Conservation (phyloP, 2,113 vertebrate genomes). For the Gymnorhina tibicen region DNA sequence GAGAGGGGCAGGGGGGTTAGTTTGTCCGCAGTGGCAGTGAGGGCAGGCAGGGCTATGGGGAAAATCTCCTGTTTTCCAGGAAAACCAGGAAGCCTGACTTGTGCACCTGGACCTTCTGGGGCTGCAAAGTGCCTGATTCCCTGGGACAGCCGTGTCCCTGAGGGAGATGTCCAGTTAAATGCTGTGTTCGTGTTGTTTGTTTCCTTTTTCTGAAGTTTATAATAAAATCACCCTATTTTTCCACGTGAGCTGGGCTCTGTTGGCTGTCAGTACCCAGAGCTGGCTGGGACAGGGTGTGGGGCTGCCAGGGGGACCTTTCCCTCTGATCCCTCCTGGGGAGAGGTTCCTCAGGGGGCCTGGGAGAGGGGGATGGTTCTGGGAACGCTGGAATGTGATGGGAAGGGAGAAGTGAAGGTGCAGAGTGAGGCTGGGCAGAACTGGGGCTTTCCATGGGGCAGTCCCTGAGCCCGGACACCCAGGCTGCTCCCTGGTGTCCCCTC, state of each 20-base stretch:
- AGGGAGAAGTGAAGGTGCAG: background rate
- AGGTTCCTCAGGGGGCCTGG: background rate
- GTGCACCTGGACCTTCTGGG: background rate
- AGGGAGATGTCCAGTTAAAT: background rate
- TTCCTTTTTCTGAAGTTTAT: background rate
- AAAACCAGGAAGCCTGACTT: background rate
- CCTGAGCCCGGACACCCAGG: background rate
- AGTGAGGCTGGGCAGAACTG: background rate
- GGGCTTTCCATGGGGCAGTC: too few relatives aligned
- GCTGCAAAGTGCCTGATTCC: background rate
- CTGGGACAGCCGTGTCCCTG: background rate
- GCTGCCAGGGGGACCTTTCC: background rate
- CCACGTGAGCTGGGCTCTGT: background rate
- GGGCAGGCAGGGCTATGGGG: too few relatives aligned
- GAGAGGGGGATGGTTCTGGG: background rate
- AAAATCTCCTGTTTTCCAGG: background rate
- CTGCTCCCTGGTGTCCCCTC: background rate
- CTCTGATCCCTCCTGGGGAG: background rate
- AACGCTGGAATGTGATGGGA: background rate
- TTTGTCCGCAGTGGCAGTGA: rapidly evolving
- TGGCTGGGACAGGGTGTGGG: background rate
- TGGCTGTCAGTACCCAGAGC: background rate
- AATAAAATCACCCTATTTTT: conserved; percentile 38
- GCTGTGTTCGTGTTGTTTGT: rapidly evolving
- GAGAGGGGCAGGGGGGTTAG: background rate